Conservation (phyloP, 1,140 invertebrate genomes). For the Drosophila persimilis region DNA sequence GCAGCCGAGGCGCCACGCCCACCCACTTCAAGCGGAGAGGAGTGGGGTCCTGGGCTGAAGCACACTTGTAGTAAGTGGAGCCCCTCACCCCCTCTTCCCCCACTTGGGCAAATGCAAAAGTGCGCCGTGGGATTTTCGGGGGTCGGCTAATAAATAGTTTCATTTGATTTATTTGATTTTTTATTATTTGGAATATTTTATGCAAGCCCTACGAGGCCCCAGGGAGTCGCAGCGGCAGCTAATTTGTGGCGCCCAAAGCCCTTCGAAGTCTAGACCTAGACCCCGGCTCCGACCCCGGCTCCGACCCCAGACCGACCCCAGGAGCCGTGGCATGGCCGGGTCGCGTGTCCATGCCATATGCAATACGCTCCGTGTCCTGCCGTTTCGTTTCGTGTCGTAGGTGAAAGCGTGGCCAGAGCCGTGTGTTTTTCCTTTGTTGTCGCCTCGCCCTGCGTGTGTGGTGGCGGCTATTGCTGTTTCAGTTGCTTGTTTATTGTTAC, state of each 20-base stretch:
- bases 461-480: constrained; percentile 8
- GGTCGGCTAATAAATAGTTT: constrained; percentile 64
- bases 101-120: constrained; percentile 3
- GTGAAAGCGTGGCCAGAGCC: no score
- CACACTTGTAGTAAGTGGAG: constrained; percentile 56
- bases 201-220: constrained; percentile 56
- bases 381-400: constrained; percentile 15
- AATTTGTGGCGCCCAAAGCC: neutral
- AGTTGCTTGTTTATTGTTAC: constrained; percentile 76
- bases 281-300: no score
- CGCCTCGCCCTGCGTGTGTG: constrained; percentile 15
- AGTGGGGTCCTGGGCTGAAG: constrained; percentile 35
- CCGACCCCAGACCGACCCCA: no score
- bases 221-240: constrained; percentile 23
- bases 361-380: neutral
- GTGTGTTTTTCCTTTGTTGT: constrained; percentile 46
- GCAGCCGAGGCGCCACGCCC: constrained; percentile 20
- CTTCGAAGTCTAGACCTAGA: no score
- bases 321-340: constrained; percentile 31
- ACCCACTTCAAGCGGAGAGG: constrained; percentile 48
- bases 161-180: constrained; percentile 77
- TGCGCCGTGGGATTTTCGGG: constrained; percentile 20
- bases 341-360: constrained; percentile 34
- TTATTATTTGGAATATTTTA: constrained; percentile 79
- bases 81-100: constrained; percentile 3